Evolutionary conservation across 2,888 invertebrate species (phyloP).

Genomic region (Germaria angustata): DNA sequence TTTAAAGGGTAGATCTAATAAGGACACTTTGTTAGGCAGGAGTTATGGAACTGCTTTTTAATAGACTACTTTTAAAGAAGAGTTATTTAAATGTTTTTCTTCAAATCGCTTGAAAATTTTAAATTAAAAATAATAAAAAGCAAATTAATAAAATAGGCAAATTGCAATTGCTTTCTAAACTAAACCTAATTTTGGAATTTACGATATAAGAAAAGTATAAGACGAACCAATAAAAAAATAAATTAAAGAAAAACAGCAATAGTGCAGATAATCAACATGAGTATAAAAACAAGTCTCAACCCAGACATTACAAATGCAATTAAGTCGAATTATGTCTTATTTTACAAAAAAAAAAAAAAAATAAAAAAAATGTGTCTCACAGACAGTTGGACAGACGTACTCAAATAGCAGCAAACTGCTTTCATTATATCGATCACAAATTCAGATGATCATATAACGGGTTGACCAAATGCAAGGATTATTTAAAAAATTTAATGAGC

Average conservation of each 20-base stretch:
- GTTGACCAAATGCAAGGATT: too few species aligned
- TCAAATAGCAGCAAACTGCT: neutral
- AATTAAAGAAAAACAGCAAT: neutral
- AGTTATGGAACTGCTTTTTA: too few species aligned
- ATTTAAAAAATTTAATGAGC: too few species aligned
- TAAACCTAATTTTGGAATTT: conserved; percentile 56
- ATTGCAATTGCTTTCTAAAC: conserved; percentile 49
- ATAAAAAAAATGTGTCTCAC: conserved; percentile 15
- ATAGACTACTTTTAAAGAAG: too few species aligned
- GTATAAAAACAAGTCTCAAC: neutral
- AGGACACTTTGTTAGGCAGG: too few species aligned
- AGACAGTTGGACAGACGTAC: neutral
- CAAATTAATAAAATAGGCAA: conserved; percentile 20
- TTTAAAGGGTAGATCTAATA: too few species aligned
- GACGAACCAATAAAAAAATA: neutral
- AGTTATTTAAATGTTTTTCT: too few species aligned
- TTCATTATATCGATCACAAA: neutral
- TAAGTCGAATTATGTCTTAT: conserved; percentile 58
- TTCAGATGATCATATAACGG: neutral
- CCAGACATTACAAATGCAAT: conserved; percentile 50
- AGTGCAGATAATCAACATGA: neutral
- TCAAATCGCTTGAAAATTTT: too few species aligned
- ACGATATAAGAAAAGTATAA: neutral
- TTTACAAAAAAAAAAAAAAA: too few species aligned
- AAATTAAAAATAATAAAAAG: conserved; percentile 7